Evolutionary conservation across 2,113 vertebrate genomes (phyloP).

Genomic region (Glaucidium brasilianum): DNA sequence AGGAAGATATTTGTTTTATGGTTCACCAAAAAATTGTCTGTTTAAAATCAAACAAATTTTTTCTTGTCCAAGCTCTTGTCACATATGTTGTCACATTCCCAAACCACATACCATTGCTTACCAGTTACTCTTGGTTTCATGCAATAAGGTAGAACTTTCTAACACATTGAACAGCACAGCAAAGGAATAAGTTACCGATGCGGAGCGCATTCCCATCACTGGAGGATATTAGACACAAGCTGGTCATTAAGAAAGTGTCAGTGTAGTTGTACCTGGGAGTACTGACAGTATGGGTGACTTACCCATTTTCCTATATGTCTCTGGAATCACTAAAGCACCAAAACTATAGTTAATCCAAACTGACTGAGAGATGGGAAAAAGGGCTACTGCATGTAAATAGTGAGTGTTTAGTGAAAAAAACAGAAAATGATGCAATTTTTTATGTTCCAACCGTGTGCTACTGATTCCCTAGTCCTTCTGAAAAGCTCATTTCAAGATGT

Average conservation of each 20-base stretch:
- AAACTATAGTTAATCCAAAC: background rate
- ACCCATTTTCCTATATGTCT: background rate
- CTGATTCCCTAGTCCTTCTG: background rate
- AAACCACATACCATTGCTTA: background rate
- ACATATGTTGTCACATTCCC: background rate
- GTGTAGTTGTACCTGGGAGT: background rate
- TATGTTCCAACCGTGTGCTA: background rate
- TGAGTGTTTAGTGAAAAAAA: background rate
- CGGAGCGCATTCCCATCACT: background rate
- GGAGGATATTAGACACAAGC: background rate
- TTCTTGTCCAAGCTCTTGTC: background rate
- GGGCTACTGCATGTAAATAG: background rate
- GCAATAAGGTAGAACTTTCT: background rate
- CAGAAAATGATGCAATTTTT: background rate
- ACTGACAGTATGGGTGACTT: background rate
- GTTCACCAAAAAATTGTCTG: background rate
- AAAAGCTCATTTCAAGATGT: conserved; percentile 55
- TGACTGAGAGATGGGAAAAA: background rate
- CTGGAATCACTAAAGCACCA: background rate
- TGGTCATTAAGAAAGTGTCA: background rate
- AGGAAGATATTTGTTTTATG: background rate
- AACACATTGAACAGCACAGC: background rate
- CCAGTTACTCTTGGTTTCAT: background rate
- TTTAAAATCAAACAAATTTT: background rate
- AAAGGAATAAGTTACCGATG: background rate